Percentiles rank a stretch among this genome's conserved stretches.
These are phyloP conservation scores for Hassar affinis DNA, from an alignment of 2,113 vertebrate species.

Conservation along the genomic window DNA sequence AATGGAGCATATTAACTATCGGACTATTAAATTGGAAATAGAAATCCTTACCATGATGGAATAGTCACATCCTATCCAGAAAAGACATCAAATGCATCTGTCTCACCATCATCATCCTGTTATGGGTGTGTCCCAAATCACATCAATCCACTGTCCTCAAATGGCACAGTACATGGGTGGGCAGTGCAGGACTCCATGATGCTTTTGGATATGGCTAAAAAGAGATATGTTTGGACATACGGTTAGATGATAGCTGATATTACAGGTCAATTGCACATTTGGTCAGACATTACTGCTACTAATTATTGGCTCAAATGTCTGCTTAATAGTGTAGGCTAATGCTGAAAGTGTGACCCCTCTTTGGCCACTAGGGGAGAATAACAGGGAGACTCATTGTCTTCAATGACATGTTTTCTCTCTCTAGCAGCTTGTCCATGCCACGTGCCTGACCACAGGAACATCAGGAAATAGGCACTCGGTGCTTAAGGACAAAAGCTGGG, in stretches of 20 bases:
- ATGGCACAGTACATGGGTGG: background rate
- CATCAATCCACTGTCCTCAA: background rate
- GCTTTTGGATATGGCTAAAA: background rate
- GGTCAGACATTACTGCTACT: conserved; percentile 24
- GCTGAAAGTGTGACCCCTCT: conserved; percentile 49
- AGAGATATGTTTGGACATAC: background rate
- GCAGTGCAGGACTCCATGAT: background rate
- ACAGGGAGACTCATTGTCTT: conserved; percentile 67
- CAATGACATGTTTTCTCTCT: conserved; percentile 38
- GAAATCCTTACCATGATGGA: background rate
- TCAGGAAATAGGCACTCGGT: conserved; percentile 55
- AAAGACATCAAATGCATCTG: background rate
- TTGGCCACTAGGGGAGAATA: conserved; percentile 45
- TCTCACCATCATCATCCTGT: background rate
- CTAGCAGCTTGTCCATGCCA: conserved; percentile 54
- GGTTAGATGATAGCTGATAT: conserved; percentile 23
- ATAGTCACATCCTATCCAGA: background rate
- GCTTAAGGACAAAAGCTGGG: conserved; percentile 66
- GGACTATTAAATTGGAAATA: background rate
- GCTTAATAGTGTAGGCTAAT: conserved; percentile 12
- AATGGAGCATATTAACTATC: background rate
- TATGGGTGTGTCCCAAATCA: background rate
- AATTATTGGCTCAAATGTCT: conserved; percentile 37
- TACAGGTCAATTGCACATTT: conserved; percentile 35
- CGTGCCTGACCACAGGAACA: conserved; percentile 60